These are phyloP conservation scores for Parauchenoglanis ngamensis DNA, from an alignment of 2,797 vertebrate species.

Conservation along the genomic window DNA sequence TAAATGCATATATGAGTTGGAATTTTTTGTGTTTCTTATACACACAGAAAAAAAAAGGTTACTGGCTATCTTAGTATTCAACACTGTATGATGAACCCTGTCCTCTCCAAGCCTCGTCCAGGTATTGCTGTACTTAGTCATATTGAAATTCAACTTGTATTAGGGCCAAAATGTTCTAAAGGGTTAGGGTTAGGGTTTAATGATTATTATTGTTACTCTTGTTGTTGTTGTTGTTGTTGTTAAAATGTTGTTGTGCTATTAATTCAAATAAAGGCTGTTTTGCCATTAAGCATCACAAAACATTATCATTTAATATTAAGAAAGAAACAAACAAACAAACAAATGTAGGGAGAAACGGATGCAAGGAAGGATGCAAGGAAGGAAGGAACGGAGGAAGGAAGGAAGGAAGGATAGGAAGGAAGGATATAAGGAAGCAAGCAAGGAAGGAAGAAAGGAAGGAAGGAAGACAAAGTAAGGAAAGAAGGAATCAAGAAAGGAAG, in stretches of 20 bases:
- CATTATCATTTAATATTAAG: background rate
- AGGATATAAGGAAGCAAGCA: too few relatives aligned
- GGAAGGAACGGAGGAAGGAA: background rate
- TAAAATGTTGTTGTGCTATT: background rate
- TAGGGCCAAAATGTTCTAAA: background rate
- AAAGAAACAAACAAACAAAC: background rate
- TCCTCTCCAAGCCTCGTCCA: background rate
- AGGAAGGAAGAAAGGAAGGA: background rate
- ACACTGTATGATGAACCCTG: background rate
- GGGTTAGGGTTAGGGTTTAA: too few relatives aligned
- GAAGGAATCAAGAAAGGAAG: background rate
- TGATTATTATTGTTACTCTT: background rate
- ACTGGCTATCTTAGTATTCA: background rate
- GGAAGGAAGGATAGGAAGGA: background rate
- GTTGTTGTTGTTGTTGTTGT: background rate
- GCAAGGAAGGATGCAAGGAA: background rate
- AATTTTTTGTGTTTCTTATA: background rate
- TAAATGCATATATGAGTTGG: background rate
- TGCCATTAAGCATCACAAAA: background rate
- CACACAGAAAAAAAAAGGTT: background rate
- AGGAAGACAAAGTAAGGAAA: background rate
- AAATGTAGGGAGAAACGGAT: background rate
- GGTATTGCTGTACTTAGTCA: background rate
- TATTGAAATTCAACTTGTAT: background rate
- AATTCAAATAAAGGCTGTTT: background rate